A percentile compares a stretch with the other conserved stretches of the same genome.
Evolutionary conservation across 1,140 invertebrate species (phyloP).

Genomic region (Lepidurus packardi): DNA sequence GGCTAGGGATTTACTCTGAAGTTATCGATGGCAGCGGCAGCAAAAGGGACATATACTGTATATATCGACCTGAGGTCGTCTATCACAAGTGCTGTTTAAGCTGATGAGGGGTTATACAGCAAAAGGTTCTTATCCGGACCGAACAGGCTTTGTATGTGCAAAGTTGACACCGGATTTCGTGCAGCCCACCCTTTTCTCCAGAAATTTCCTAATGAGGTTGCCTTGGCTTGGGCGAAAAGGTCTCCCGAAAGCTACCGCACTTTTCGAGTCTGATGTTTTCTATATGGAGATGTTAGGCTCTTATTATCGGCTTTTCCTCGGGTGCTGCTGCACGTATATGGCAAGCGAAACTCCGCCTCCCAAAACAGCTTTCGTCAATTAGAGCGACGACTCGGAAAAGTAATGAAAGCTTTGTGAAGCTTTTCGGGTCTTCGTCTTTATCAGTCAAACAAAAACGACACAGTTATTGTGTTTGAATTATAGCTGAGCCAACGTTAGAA

Average conservation of each 20-base stretch:
- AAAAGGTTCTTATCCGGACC: slow-evolving; percentile 11
- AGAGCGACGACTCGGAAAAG: not conserved
- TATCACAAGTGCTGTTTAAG: slow-evolving; percentile 15
- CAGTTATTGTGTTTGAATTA: slow-evolving; percentile 5
- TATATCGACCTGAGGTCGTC: not conserved
- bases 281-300: not conserved
- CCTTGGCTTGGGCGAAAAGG: not conserved
- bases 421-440: not conserved
- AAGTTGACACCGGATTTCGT: not conserved
- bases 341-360: not conserved
- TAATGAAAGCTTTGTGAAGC: slow-evolving; percentile 9
- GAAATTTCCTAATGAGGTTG: not conserved
- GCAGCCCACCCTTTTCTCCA: not conserved
- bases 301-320: not conserved
- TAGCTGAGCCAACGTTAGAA: not conserved
- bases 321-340: not conserved
- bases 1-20: not conserved
- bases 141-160: slow-evolving; percentile 5
- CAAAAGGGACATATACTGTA: not conserved
- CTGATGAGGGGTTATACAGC: not conserved
- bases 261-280: not conserved
- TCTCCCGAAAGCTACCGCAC: not conserved
- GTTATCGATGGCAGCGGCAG: not conserved
- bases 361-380: not conserved
- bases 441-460: not conserved